phyloP scores from a whole-genome alignment of 1,140 invertebrate genomes.

The Diabrotica undecimpunctata region DNA sequence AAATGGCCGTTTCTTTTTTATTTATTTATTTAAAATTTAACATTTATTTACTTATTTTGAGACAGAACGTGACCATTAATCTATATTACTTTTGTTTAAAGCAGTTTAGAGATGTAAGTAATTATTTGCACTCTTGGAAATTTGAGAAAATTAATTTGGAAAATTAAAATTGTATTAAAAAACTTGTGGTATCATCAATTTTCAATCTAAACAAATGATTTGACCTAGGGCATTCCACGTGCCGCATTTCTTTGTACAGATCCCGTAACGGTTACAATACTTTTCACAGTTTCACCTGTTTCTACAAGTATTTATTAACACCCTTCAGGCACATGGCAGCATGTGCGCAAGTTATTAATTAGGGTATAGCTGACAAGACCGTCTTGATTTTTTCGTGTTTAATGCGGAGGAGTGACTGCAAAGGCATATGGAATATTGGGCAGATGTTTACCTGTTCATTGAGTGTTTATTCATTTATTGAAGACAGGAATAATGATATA shows the following conservation, averaged over 20 bases:
- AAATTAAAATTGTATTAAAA: too few species aligned
- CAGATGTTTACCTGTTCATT: background rate
- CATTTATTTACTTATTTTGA: too few species aligned
- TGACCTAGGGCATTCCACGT: background rate
- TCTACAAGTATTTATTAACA: background rate
- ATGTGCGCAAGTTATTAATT: constrained; percentile 2
- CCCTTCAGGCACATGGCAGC: constrained; percentile 1
- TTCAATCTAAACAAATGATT: background rate
- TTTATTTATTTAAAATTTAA: too few species aligned
- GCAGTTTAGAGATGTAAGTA: too few species aligned
- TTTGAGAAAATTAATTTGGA: too few species aligned
- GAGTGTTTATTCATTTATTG: too few species aligned
- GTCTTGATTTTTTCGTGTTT: background rate
- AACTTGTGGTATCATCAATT: too few species aligned
- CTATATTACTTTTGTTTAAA: too few species aligned
- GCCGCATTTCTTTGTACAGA: background rate
- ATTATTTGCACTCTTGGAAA: too few species aligned
- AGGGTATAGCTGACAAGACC: background rate
- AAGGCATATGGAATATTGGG: background rate
- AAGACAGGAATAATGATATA: too few species aligned
- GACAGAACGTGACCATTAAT: too few species aligned
- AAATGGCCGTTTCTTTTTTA: too few species aligned
- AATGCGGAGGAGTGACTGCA: background rate
- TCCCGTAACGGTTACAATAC: background rate
- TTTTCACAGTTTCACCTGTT: background rate